Evolutionary conservation across 2,113 vertebrate species (phyloP).

Genomic region (Gavia stellata): DNA sequence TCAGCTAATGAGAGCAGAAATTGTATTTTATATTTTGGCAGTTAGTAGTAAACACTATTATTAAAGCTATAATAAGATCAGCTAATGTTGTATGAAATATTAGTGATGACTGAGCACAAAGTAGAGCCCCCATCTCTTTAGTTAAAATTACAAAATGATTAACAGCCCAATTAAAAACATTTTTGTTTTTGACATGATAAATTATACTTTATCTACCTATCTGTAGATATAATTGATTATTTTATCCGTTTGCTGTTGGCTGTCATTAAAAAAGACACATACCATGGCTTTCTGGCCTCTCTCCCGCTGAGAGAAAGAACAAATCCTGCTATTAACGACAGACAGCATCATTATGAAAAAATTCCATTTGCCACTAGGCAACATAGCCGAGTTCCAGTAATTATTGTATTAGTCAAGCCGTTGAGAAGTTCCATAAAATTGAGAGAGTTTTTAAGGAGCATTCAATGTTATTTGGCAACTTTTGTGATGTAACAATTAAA

Average conservation of each 20-base stretch:
- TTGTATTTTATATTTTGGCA: conserved; percentile 15
- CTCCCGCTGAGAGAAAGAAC: conserved; percentile 55
- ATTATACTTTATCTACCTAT: conserved; percentile 54
- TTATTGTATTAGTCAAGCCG: conserved; percentile 69
- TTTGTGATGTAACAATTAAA: conserved; percentile 71
- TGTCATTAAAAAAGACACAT: conserved; percentile 55
- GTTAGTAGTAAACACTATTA: conserved; percentile 30
- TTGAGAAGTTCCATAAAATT: conserved; percentile 66
- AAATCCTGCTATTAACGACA: conserved; percentile 67
- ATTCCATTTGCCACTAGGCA: conserved; percentile 67
- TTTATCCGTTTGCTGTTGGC: conserved; percentile 56
- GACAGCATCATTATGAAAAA: conserved; percentile 67
- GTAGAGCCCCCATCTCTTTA: conserved; percentile 9
- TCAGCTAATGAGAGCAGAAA: conserved; percentile 31
- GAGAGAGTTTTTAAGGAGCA: conserved; percentile 56
- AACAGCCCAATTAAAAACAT: conserved; percentile 64
- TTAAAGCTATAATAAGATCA: conserved; percentile 52
- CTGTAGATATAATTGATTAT: conserved; percentile 63
- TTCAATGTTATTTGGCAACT: conserved; percentile 69
- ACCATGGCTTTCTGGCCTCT: conserved; percentile 48
- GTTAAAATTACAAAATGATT: conserved; percentile 64
- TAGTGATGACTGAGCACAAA: conserved; percentile 34
- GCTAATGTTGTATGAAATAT: conserved; percentile 48
- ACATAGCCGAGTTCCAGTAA: conserved; percentile 57
- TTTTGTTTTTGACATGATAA: conserved; percentile 60